Evolutionary conservation across 2,113 vertebrate genomes (phyloP).

Genomic region (Dromiciops gliroides): DNA sequence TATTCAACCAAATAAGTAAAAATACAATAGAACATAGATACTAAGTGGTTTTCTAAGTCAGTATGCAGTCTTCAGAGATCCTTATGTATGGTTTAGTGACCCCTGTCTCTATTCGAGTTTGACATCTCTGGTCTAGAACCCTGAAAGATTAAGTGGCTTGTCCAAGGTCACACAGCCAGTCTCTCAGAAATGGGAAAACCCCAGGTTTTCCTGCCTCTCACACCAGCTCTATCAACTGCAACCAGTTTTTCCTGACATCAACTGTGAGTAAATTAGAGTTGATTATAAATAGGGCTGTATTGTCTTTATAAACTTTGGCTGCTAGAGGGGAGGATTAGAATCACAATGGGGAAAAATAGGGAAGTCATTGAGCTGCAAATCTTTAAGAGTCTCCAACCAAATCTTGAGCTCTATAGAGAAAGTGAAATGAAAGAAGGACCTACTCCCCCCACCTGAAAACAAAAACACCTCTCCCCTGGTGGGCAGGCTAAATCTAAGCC

Average conservation of each 20-base stretch:
- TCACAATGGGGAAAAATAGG: conserved; percentile 42
- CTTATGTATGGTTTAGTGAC: not conserved
- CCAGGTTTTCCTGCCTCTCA: not conserved
- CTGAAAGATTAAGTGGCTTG: not conserved
- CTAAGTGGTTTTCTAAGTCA: not conserved
- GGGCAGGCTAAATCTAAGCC: not conserved
- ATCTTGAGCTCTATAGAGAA: not conserved
- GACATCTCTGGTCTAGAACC: not conserved
- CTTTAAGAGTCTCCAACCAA: not conserved
- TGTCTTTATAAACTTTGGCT: conserved; percentile 74
- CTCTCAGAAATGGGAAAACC: not conserved
- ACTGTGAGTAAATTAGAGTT: conserved; percentile 79
- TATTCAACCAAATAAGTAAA: not conserved
- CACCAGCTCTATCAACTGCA: not conserved
- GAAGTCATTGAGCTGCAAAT: not conserved
- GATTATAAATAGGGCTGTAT: conserved; percentile 78
- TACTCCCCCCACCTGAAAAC: not conserved
- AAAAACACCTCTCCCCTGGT: not conserved
- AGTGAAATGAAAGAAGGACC: not conserved
- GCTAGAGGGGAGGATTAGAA: conserved; percentile 65
- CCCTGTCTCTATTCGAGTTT: not conserved
- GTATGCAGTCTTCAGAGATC: not conserved
- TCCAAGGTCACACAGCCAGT: not conserved
- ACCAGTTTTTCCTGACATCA: conserved; percentile 34
- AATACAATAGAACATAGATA: not conserved